These are phyloP conservation scores for Amblyraja radiata DNA, from an alignment of 2,797 vertebrate genomes.

Conservation along the genomic window DNA sequence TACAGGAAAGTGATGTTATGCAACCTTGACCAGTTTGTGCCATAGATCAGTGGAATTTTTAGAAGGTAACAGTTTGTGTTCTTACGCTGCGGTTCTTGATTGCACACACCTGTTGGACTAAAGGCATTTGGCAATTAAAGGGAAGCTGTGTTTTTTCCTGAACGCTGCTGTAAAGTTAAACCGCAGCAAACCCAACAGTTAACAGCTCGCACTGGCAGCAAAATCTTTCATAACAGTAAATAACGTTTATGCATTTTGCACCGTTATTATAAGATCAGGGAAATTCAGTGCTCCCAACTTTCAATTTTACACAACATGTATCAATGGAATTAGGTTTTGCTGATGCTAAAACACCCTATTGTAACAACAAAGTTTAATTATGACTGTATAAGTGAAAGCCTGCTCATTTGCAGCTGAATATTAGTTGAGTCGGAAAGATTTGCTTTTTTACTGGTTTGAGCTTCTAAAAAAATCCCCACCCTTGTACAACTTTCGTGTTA, in stretches of 20 bases:
- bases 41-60: conserved; percentile 66
- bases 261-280: neutral
- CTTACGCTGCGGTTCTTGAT: conserved; percentile 65
- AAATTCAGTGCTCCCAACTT: neutral
- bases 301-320: neutral
- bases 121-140: conserved; percentile 67
- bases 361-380: neutral
- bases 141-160: conserved; percentile 66
- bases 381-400: neutral
- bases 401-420: no score
- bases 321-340: neutral
- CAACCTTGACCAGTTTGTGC: conserved; percentile 69
- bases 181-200: conserved; percentile 73
- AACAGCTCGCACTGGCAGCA: conserved; percentile 68
- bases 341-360: neutral
- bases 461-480: neutral
- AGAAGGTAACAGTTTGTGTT: conserved; percentile 70
- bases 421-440: neutral
- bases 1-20: conserved; percentile 72
- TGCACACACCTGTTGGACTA: conserved; percentile 74
- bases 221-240: conserved; percentile 71
- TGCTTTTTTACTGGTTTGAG: conserved; percentile 3
- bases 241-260: conserved; percentile 61
- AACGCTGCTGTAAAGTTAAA: conserved; percentile 64
- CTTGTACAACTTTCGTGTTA: neutral